phyloP scores from a whole-genome alignment of 1,140 invertebrate species.

The Eumaeus atala region DNA sequence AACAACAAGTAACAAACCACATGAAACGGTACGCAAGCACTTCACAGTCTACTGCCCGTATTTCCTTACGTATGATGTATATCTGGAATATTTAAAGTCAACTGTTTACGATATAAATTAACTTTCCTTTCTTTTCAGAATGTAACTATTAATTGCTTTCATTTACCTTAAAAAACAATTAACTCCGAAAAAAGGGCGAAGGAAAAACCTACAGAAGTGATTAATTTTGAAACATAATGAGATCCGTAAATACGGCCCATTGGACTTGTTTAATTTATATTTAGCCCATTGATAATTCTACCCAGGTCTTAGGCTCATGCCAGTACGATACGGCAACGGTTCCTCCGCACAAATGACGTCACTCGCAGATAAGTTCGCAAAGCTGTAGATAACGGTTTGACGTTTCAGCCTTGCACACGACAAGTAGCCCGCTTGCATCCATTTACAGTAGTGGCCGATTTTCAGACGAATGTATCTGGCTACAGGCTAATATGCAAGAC shows the following conservation, averaged over 20 bases:
- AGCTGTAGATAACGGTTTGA: too few relatives aligned
- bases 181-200: constrained; percentile 7
- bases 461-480: too few relatives aligned
- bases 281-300: constrained; percentile 15
- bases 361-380: too few relatives aligned
- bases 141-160: constrained; percentile 12
- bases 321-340: neutral
- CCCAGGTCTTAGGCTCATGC: constrained; percentile 8
- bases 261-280: constrained; percentile 25
- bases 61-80: neutral
- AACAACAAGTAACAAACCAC: too few relatives aligned
- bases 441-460: too few relatives aligned
- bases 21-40: too few relatives aligned
- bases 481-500: too few relatives aligned
- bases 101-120: neutral
- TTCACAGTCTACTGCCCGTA: too few relatives aligned
- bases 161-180: constrained; percentile 15
- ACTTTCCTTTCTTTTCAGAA: neutral
- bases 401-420: too few relatives aligned
- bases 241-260: constrained; percentile 24
- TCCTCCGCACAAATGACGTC: too few relatives aligned
- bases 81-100: neutral
- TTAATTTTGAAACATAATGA: constrained; percentile 25
- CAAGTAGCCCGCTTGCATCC: too few relatives aligned
- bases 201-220: constrained; percentile 15